Evolutionary conservation across 2,797 vertebrate genomes (phyloP).

Genomic region (Hapalemur alaotrensis): DNA sequence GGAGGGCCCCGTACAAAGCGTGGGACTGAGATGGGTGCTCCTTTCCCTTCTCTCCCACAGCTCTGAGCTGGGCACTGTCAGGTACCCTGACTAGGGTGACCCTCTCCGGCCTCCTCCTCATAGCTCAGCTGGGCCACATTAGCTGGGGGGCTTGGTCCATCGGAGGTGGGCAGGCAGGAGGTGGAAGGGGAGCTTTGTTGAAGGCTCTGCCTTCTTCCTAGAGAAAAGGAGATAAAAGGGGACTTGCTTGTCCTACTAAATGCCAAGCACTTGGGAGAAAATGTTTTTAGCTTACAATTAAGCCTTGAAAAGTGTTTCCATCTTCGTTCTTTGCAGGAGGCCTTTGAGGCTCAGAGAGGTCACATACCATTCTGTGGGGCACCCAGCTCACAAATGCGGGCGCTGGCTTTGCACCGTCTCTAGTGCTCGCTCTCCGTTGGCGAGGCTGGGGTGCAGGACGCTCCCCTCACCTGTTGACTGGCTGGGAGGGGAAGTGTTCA

Average conservation of each 20-base stretch:
- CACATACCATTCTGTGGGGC: not conserved
- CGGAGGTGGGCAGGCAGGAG: rapidly evolving
- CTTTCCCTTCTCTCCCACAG: not conserved
- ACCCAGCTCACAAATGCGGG: not conserved
- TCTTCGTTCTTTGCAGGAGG: not conserved
- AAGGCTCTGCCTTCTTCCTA: not conserved
- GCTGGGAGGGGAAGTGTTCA: not conserved
- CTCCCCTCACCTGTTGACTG: too few relatives aligned
- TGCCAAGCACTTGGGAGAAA: not conserved
- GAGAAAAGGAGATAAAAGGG: too few relatives aligned
- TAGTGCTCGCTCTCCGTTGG: rapidly evolving
- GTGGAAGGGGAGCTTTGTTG: not conserved
- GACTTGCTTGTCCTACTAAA: not conserved
- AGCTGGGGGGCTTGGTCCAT: rapidly evolving
- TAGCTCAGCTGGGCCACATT: rapidly evolving
- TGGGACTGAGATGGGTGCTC: rapidly evolving
- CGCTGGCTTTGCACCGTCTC: not conserved
- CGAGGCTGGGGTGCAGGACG: not conserved
- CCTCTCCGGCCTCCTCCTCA: rapidly evolving
- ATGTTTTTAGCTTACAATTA: not conserved
- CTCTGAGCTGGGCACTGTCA: not conserved
- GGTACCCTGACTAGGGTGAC: too few relatives aligned
- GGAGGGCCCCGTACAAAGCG: rapidly evolving
- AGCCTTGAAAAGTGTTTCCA: not conserved
- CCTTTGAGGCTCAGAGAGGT: not conserved